phyloP scores from a whole-genome alignment of 2,113 vertebrate species.

The zebrafish (Danio rerio) region DNA sequence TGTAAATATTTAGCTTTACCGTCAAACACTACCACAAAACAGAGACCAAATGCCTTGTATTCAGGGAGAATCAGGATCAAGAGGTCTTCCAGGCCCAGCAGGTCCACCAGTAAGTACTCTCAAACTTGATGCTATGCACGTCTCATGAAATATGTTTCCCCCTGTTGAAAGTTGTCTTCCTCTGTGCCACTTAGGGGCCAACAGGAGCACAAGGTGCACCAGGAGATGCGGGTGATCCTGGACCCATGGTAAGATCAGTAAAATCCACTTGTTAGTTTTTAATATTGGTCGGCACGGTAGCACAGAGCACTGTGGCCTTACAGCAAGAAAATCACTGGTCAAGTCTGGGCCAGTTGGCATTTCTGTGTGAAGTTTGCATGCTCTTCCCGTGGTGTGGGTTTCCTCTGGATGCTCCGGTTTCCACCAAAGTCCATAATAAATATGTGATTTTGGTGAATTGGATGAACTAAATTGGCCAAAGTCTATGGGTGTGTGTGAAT shows the following conservation, averaged over 20 bases:
- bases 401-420: no score
- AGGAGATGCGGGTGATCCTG: slow-evolving; percentile 80
- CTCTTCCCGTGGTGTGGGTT: no score
- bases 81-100: slow-evolving; percentile 85
- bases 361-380: no score
- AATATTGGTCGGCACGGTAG: no score
- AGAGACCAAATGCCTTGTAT: neutral
- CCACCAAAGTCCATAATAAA: no score
- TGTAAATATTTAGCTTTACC: neutral
- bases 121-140: neutral
- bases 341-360: no score
- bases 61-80: slow-evolving; percentile 91
- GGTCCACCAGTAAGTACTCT: slow-evolving; percentile 83
- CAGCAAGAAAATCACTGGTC: no score
- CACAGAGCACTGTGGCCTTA: no score
- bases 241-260: slow-evolving; percentile 83
- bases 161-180: neutral
- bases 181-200: slow-evolving; percentile 80
- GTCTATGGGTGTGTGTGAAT: no score
- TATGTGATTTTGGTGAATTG: no score
- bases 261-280: no score
- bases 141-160: neutral
- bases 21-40: neutral
- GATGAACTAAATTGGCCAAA: no score
- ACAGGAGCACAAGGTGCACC: slow-evolving; percentile 85